A percentile compares a stretch with the other conserved stretches of the same genome.
phyloP scores from a whole-genome alignment of 2,797 vertebrate species.

The Bucorvus abyssinicus region DNA sequence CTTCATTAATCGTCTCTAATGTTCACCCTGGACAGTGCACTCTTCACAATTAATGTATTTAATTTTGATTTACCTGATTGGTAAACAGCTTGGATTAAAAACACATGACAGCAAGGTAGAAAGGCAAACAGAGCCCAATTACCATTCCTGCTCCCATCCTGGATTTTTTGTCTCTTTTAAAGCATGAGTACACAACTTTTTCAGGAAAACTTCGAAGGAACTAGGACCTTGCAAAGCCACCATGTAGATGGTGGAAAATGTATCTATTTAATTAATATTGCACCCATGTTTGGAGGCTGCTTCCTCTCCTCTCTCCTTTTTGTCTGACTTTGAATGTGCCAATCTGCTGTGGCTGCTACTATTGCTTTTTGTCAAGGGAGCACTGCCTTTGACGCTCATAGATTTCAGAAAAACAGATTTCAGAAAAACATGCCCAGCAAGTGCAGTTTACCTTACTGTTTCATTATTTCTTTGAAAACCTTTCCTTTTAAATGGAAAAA shows the following conservation, averaged over 20 bases:
- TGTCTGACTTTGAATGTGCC: background rate
- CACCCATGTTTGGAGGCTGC: background rate
- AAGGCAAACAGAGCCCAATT: background rate
- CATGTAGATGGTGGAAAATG: background rate
- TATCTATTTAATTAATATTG: background rate
- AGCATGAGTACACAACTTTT: background rate
- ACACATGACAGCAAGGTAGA: background rate
- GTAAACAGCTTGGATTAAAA: background rate
- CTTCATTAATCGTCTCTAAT: background rate
- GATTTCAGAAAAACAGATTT: background rate
- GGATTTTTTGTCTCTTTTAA: background rate
- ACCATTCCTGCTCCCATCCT: background rate
- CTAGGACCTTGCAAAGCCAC: background rate
- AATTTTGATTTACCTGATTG: background rate
- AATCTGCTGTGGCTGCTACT: background rate
- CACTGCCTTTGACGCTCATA: background rate
- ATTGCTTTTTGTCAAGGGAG: background rate
- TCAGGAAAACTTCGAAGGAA: background rate
- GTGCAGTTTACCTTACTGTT: background rate
- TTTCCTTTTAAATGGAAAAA: background rate
- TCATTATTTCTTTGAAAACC: conserved; percentile 2
- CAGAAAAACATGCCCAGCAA: background rate
- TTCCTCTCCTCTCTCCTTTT: background rate
- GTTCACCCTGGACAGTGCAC: background rate
- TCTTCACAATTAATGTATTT: background rate